Evolutionary conservation across 2,888 invertebrate species (phyloP).

Genomic region (Lymantria monacha): DNA sequence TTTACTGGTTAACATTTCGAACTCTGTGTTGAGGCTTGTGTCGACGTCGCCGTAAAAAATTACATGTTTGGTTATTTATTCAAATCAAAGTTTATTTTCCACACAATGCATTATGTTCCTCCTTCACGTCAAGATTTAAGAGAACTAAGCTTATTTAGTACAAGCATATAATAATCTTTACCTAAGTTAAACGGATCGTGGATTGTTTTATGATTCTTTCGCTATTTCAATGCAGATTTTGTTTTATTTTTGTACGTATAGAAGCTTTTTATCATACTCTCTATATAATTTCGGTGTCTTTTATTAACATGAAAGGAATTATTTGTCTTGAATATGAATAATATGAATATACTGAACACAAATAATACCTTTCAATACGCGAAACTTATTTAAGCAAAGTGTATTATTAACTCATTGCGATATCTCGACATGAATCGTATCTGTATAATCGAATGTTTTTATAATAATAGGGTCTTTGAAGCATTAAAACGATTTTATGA

Average conservation of each 20-base stretch:
- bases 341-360: conserved; percentile 18
- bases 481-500: conserved; percentile 26
- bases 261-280: conserved; percentile 17
- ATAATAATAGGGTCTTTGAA: conserved; percentile 50
- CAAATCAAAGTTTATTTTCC: too few relatives aligned
- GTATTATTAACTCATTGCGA: conserved; percentile 50
- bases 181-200: background rate
- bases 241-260: conserved; percentile 8
- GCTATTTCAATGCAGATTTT: background rate
- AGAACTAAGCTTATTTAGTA: too few relatives aligned
- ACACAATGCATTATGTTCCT: too few relatives aligned
- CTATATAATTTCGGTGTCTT: conserved; percentile 16
- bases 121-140: too few relatives aligned
- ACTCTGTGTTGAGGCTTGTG: too few relatives aligned
- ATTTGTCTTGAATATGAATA: background rate
- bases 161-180: background rate
- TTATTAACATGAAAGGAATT: background rate
- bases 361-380: conserved; percentile 41
- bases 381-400: conserved; percentile 49
- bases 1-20: too few relatives aligned
- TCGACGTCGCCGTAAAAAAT: too few relatives aligned
- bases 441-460: conserved; percentile 45
- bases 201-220: background rate
- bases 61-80: too few relatives aligned
- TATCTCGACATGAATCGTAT: conserved; percentile 40